A percentile compares a stretch with the other conserved stretches of the same genome.
Evolutionary conservation across 2,113 vertebrate species (phyloP).

Genomic region (Orientallactaga bullata): DNA sequence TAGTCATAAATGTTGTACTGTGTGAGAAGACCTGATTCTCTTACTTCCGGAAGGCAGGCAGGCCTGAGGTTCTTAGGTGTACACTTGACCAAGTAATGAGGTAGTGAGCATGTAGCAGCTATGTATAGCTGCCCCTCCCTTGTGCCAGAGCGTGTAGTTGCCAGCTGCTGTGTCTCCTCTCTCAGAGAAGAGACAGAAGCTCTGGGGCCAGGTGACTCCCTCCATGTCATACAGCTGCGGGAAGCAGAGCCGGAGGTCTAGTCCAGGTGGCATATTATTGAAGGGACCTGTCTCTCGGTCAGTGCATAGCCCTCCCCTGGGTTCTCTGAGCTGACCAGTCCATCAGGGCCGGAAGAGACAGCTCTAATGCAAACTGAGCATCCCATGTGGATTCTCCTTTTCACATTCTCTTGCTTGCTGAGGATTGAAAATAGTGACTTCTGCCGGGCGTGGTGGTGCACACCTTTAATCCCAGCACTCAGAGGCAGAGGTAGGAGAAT

Average conservation of each 20-base stretch:
- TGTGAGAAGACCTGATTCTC: neutral
- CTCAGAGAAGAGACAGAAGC: neutral
- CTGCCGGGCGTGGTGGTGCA: neutral
- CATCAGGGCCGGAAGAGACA: neutral
- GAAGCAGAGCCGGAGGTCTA: neutral
- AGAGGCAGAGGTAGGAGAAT: too few relatives aligned
- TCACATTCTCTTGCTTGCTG: neutral
- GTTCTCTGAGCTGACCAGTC: neutral
- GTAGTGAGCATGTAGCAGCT: neutral
- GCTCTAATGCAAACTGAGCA: neutral
- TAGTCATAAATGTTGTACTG: neutral
- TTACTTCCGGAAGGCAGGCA: slow-evolving; percentile 19
- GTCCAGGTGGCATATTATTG: neutral
- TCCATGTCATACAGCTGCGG: neutral
- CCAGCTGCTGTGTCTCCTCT: neutral
- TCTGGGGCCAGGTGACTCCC: neutral
- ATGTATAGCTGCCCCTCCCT: neutral
- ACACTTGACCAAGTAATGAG: neutral
- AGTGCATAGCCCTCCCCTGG: neutral
- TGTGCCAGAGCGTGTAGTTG: neutral
- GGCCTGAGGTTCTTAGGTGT: neutral
- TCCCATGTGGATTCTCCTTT: neutral
- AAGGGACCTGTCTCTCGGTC: neutral
- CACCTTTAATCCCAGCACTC: too few relatives aligned
- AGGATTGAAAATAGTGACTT: slow-evolving; percentile 29